Base-by-base conservation (phyloP, 1,140 invertebrate species). In the Tetragnatha versicolor region DNA sequence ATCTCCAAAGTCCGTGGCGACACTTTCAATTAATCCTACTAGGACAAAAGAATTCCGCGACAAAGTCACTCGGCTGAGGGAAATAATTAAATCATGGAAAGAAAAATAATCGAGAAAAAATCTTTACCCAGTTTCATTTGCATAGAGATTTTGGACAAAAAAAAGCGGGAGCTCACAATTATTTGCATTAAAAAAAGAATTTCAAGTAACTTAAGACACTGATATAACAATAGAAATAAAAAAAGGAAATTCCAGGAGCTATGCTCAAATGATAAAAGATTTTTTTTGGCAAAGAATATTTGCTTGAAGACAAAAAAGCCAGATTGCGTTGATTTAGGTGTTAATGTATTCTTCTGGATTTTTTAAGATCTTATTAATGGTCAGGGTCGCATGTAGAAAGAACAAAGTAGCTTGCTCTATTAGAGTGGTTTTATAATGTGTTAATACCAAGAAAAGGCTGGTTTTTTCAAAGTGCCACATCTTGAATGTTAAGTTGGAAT, bases 31-130 rank as follows among this genome's bases (percentile, higher is more conserved):
- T 72, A 72, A 72, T 72, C 68, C 22, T 58, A 29, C 20, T 27
- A 51, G 68, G 68, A 72, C 68, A 72, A 72, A 72, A 58, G 68
- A 72, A 72, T 72, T 72, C 42, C n/a, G 68, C 68, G 39, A 33
- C 51, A 42, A 53, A 72, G 58, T 58, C 49, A 37, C 58, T 72
- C 68, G 51, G 42, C 68, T 53, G 51, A 35, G 51, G 9, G 68
- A 72, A 72, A 58, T 72, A 72, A 72, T 72, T 72, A 72, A 72
- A 72, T 72, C 68, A 72, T 72, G 22, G 68, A 72, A 58, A 39
- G 61, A 68, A 49, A 31, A 45, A 68, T 4, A 45, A 47, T 53
- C 14, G 20, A 29, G 37, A 33, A 63, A 22, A n/a, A 25, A 39
- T 25, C 17, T 20, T 35, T n/a, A 27, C 29, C 47, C 68, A 27